These are phyloP conservation scores for Rostratula benghalensis DNA, from an alignment of 2,113 vertebrate species.

Conservation along the genomic window DNA sequence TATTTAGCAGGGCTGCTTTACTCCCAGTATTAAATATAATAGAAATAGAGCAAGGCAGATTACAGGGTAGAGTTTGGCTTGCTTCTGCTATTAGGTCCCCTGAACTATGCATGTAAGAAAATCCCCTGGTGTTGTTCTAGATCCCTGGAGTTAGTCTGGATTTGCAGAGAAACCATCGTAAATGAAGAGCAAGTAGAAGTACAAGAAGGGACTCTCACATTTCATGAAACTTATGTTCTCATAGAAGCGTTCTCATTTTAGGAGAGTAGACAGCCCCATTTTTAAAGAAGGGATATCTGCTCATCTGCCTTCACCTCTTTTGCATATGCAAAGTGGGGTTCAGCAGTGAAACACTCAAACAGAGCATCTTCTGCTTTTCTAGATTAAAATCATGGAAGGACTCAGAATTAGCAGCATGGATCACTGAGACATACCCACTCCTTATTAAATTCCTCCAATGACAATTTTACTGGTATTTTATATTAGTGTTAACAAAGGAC, in stretches of 20 bases:
- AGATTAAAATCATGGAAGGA: neutral
- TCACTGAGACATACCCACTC: neutral
- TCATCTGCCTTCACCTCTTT: neutral
- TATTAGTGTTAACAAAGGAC: conserved; percentile 62
- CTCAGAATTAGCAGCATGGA: neutral
- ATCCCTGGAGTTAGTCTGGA: neutral
- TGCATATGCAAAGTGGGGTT: neutral
- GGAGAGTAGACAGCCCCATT: neutral
- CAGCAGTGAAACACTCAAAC: neutral
- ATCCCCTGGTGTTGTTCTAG: neutral
- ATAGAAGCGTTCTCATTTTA: neutral
- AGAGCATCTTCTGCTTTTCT: neutral
- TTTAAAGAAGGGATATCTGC: neutral
- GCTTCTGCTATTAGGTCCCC: neutral
- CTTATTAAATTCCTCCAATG: conserved; percentile 65
- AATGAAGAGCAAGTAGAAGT: neutral
- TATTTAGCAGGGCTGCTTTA: neutral
- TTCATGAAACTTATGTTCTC: neutral
- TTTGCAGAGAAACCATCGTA: neutral
- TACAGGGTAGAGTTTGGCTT: neutral
- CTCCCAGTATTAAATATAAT: neutral
- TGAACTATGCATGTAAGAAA: neutral
- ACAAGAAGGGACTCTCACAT: neutral
- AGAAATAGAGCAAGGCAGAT: neutral
- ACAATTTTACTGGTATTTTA: conserved; percentile 66